Percentiles rank a stretch among this genome's conserved stretches.
Conservation (phyloP, 1,140 invertebrate species). For the Formica selysi region DNA sequence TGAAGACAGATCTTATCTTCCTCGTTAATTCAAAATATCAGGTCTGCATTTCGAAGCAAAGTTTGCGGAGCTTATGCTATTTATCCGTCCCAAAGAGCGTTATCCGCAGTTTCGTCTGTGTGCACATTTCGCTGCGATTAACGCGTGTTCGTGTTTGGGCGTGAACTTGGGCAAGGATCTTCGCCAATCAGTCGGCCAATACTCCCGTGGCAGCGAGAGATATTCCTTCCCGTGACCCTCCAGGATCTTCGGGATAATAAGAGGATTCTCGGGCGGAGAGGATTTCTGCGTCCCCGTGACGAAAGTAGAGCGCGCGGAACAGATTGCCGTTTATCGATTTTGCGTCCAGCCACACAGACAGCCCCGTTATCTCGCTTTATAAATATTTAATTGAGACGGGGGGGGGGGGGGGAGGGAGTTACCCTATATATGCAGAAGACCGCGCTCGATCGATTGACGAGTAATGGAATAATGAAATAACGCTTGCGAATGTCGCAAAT, state of each 20-base stretch:
- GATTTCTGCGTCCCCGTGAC: not conserved
- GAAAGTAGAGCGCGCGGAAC: slow-evolving; percentile 61
- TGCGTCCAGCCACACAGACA: slow-evolving; percentile 41
- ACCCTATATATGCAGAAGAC: slow-evolving; percentile 34
- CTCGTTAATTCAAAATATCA: slow-evolving; percentile 44
- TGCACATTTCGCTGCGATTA: slow-evolving; percentile 56
- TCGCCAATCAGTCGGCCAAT: slow-evolving; percentile 76
- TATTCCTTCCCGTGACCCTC: not conserved
- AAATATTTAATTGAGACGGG: slow-evolving; percentile 58
- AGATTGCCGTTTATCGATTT: slow-evolving; percentile 61
- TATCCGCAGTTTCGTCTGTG: slow-evolving; percentile 42
- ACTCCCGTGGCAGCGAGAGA: slow-evolving; percentile 37
- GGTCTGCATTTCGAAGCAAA: slow-evolving; percentile 6
- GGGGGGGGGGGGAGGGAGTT: slow-evolving; percentile 13
- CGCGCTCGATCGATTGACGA: slow-evolving; percentile 27
- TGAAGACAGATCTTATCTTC: not conserved
- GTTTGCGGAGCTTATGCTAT: slow-evolving; percentile 39
- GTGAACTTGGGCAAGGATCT: slow-evolving; percentile 69
- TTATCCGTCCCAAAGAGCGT: slow-evolving; percentile 35
- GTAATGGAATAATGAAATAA: slow-evolving; percentile 55
- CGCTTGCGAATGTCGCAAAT: slow-evolving; percentile 15
- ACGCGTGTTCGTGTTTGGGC: slow-evolving; percentile 69
- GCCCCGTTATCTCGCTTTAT: slow-evolving; percentile 39
- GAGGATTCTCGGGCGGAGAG: slow-evolving; percentile 20
- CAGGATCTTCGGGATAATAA: slow-evolving; percentile 31